Base-by-base conservation (phyloP, 2,797 vertebrate species). In the Huso huso region DNA sequence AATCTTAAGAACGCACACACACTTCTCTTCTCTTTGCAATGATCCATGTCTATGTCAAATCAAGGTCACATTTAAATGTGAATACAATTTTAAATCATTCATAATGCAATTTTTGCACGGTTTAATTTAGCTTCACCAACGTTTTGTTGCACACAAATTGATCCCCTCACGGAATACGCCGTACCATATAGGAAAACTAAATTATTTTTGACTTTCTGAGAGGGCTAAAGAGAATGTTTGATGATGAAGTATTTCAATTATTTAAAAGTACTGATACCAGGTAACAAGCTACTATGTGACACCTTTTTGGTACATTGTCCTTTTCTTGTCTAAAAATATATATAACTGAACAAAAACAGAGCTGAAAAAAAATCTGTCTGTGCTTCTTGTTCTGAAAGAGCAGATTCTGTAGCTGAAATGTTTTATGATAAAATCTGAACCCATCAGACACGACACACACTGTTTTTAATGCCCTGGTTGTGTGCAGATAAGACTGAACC, bases 11-110 rank as follows among this genome's bases (percentile, higher is more conserved):
- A 37, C n/a, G 70, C 64, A 60, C 69, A 74, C 66, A 51, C 68
- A 74, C 68, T 53, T 73, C 65, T 59, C 67, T 72, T 64, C 73
- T 74, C 73, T 69, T 73, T 69, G 72, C 74, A 71, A 69, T 51
- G 72, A 74, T 67, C 70, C 77, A 70, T 76, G 69, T 69, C 86
- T 75, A 73, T 84, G 86, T 85, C 83, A 83, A 83, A 87, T 88
- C 86, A 90, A 87, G 87, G 87, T 90, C 82, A 89, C 71, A 88
- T 87, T 85, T 85, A 83, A 87, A 89, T 87, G 85, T 88, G 89
- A 89, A 88, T 89, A 83, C 83, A 87, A 85, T 83, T 79, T 78
- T 87, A 81, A 87, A 89, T 89, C 82, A 88, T 89, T 90, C 86
- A 89, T 75, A 51, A 50, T 78, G 73, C 55, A 58, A 58, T 62